These are phyloP conservation scores for Axea sp. DNA, from an alignment of 2,888 invertebrate genomes.

Conservation along the genomic window DNA sequence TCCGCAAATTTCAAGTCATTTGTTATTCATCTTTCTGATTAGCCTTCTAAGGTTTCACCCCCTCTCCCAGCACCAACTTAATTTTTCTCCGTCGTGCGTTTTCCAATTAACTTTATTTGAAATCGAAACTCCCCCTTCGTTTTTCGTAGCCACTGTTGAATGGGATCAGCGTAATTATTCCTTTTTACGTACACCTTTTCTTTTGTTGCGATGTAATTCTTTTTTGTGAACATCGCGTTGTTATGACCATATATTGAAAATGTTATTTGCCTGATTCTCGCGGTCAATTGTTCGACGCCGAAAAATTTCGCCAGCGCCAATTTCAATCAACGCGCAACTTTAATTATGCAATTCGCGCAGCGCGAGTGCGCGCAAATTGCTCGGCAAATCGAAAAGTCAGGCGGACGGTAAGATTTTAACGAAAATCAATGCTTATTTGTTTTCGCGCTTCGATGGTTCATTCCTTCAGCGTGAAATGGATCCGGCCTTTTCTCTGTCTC, in stretches of 20 bases:
- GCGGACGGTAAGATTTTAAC: slow-evolving; percentile 66
- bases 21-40: too few relatives aligned
- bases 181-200: slow-evolving; percentile 4
- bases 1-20: too few relatives aligned
- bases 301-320: slow-evolving; percentile 27
- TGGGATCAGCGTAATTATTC: slow-evolving; percentile 46
- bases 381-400: slow-evolving; percentile 56
- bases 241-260: slow-evolving; percentile 43
- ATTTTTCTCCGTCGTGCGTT: slow-evolving; percentile 64
- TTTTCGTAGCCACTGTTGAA: slow-evolving; percentile 35
- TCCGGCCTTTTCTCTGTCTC: slow-evolving; percentile 61
- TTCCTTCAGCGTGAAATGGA: slow-evolving; percentile 72
- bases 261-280: slow-evolving; percentile 20
- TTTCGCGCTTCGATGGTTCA: slow-evolving; percentile 71
- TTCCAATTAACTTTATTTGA: slow-evolving; percentile 77
- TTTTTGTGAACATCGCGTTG: slow-evolving; percentile 37
- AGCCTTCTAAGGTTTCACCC: too few relatives aligned
- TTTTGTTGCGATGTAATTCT: slow-evolving; percentile 17
- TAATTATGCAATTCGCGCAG: slow-evolving; percentile 33
- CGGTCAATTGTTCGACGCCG: slow-evolving; percentile 29
- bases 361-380: slow-evolving; percentile 26
- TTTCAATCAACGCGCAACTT: slow-evolving; percentile 23
- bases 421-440: slow-evolving; percentile 73
- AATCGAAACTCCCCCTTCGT: slow-evolving; percentile 68
- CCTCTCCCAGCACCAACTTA: too few relatives aligned